Evolutionary conservation across 2,797 vertebrate genomes (phyloP), one percentile per base, ranked within the genome.

Genomic region (Naso thynnoides): DNA sequence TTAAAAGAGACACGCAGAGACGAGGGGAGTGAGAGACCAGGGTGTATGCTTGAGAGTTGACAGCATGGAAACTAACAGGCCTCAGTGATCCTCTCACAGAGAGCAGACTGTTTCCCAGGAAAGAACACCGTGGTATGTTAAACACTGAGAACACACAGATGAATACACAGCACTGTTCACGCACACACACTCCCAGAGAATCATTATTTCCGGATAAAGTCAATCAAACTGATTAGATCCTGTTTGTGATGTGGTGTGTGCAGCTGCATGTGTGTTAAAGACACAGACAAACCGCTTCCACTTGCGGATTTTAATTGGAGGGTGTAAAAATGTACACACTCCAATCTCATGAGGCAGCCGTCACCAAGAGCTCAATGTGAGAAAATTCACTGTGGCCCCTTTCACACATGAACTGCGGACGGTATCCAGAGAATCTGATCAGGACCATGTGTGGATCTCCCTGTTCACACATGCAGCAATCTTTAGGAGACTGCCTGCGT

Each of bases 31-130:
- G 19, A 71, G 69, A 79, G 57, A 68, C 10, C 15, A 19, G 82
- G 61, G 80, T 61, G 73, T 85, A 53, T 78, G 78, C 50, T 84
- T 84, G 53, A 60, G 61, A 88, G 84, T 87, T 92, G 90, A 93
- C 88, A 87, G 84, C 76, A 94, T 93, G 92, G 91, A 94, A 93
- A 94, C 77, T 87, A 70, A 71, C 60, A 79, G 66, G 73, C 82
- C 73, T 83, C 76, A 80, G 72, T 78, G 83, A 89, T 84, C 79
- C 77, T 54, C 78, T 82, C 88, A 65, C 71, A 78, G 87, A 85
- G 50, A 88, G 75, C 81, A 74, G 81, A 60, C 75, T 67, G 71
- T 82, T 78, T 76, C 83, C 81, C 79, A 71, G 48, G 75, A 88
- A 77, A 83, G 80, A 81, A 76, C 62, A 33, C 48, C 67, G 52